Percentiles rank a stretch among this genome's conserved stretches.
phyloP scores from a whole-genome alignment of 2,797 vertebrate genomes.

The Salmo trutta region DNA sequence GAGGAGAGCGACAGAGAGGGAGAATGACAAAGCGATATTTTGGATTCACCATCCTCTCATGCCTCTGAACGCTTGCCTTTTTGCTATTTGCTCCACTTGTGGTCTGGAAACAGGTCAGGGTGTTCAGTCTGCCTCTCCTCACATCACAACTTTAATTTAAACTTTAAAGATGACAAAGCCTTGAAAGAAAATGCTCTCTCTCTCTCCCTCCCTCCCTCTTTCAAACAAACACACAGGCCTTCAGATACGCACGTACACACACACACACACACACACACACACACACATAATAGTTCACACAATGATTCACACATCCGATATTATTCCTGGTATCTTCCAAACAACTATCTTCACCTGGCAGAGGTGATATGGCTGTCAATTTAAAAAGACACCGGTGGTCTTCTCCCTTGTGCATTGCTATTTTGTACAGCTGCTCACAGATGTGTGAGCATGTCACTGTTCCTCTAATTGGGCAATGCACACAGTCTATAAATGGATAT shows the following conservation, averaged over 20 bases:
- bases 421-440: conserved; percentile 13
- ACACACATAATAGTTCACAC: neutral
- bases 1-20: neutral
- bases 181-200: neutral
- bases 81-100: neutral
- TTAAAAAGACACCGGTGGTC: conserved; percentile 12
- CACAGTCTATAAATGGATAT: neutral
- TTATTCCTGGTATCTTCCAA: neutral
- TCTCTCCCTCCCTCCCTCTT: neutral
- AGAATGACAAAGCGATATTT: neutral
- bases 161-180: neutral
- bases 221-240: neutral
- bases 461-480: neutral
- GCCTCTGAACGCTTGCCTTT: neutral
- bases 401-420: conserved; percentile 36
- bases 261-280: conserved; percentile 8
- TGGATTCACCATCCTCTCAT: neutral
- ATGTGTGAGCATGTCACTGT: neutral
- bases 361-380: neutral
- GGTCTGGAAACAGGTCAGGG: neutral
- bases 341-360: neutral
- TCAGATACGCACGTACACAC: conserved; percentile 8
- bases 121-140: neutral
- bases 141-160: neutral
- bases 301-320: neutral